Conservation (phyloP, 2,888 invertebrate genomes). For the Encarsia formosa region DNA sequence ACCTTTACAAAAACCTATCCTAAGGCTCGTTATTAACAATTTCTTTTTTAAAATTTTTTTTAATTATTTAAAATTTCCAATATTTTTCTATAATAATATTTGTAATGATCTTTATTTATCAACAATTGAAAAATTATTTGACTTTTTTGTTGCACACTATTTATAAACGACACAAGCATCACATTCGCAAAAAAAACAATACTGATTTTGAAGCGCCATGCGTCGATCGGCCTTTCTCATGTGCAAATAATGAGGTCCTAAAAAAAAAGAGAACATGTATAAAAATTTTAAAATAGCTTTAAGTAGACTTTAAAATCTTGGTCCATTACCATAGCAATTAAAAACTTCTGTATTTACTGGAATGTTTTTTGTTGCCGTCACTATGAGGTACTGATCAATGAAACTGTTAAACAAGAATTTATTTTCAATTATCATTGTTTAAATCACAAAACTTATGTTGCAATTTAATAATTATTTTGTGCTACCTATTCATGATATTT, state of each 20-base stretch:
- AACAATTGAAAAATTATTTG: conserved; percentile 1
- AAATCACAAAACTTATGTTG: neutral
- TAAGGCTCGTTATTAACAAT: too few species aligned
- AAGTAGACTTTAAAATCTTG: conserved; percentile 6
- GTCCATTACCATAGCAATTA: conserved; percentile 77
- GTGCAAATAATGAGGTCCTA: conserved; percentile 66
- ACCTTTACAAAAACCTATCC: too few species aligned
- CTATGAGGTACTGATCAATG: conserved; percentile 65
- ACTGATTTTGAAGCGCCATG: conserved; percentile 63
- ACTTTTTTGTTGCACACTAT: conserved; percentile 26
- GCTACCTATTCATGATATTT: conserved; percentile 71
- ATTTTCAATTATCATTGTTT: neutral
- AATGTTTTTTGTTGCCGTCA: conserved; percentile 66
- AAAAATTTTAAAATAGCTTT: neutral
- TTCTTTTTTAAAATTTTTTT: too few species aligned
- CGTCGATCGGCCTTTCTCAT: conserved; percentile 61
- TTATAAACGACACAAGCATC: conserved; percentile 58
- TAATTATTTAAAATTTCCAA: too few species aligned
- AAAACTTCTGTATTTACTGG: conserved; percentile 66
- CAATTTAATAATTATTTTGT: too few species aligned
- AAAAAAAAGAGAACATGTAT: conserved; percentile 15
- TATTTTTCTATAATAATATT: too few species aligned
- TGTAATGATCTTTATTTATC: too few species aligned
- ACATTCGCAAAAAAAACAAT: conserved; percentile 77
- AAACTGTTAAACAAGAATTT: conserved; percentile 56